Evolutionary conservation across 2,113 vertebrate genomes (phyloP).

Genomic region (Phrynocephalus versicolor): DNA sequence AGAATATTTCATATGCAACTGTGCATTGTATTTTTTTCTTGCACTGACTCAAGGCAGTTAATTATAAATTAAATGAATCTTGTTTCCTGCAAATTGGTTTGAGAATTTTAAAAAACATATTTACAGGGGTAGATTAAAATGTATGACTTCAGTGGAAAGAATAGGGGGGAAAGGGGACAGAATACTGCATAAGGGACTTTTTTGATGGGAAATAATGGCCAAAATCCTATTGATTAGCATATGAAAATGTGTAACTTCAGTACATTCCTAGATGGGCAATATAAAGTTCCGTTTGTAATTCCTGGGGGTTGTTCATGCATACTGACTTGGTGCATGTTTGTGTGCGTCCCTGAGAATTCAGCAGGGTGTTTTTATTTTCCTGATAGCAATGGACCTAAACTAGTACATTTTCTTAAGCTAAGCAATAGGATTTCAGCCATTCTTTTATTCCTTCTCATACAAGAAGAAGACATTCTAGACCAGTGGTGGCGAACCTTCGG

Average conservation of each 20-base stretch:
- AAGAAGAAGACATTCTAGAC: neutral
- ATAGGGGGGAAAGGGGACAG: neutral
- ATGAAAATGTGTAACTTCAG: no score
- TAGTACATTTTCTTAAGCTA: no score
- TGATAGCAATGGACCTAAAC: no score
- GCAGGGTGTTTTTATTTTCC: no score
- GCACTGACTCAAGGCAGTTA: constrained; percentile 15
- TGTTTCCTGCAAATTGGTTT: constrained; percentile 25
- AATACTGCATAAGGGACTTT: neutral
- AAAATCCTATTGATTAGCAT: neutral
- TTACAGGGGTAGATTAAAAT: constrained; percentile 11
- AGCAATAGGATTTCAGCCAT: neutral
- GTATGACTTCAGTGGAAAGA: neutral
- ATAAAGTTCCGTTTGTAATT: no score
- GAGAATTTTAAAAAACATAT: constrained; percentile 18
- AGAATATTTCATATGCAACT: constrained; percentile 14
- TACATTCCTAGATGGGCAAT: no score
- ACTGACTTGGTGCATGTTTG: no score
- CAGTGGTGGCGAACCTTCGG: no score
- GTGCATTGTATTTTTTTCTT: constrained; percentile 21
- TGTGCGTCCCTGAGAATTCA: no score
- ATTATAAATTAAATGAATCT: constrained; percentile 38
- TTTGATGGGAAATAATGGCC: neutral
- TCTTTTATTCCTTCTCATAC: neutral
- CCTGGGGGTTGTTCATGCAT: no score